phyloP scores from a whole-genome alignment of 2,113 vertebrate genomes.

The Ascaphus truei region DNA sequence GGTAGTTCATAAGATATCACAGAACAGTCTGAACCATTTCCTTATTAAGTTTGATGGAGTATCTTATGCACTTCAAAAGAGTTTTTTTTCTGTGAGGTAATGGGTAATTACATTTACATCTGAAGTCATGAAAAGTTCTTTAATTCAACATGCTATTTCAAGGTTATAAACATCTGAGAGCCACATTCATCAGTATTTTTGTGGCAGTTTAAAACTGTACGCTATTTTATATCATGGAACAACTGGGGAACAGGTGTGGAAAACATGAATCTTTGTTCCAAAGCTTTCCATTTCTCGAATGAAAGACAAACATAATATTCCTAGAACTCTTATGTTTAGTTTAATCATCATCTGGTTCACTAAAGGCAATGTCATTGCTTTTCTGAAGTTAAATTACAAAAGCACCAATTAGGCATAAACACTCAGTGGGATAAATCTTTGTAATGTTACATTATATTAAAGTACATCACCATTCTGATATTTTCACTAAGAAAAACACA shows the following conservation, averaged over 20 bases:
- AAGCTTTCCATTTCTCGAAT: not conserved
- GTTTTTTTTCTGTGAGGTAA: conserved; percentile 28
- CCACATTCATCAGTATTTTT: not conserved
- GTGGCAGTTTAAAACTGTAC: not conserved
- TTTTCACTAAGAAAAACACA: too few relatives aligned
- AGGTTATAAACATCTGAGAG: not conserved
- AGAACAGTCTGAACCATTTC: conserved; percentile 11
- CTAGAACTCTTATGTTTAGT: too few relatives aligned
- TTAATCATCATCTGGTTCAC: too few relatives aligned
- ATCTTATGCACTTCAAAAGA: conserved; percentile 1
- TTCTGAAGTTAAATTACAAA: too few relatives aligned
- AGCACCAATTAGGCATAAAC: too few relatives aligned
- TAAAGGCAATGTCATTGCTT: too few relatives aligned
- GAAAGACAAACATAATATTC: not conserved
- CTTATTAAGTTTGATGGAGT: conserved; percentile 17
- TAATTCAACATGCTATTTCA: not conserved
- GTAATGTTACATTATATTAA: too few relatives aligned
- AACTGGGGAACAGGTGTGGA: conserved; percentile 21
- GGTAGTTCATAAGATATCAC: not conserved
- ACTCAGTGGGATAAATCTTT: too few relatives aligned
- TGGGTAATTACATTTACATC: conserved; percentile 19
- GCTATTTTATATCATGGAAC: not conserved
- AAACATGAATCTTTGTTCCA: not conserved
- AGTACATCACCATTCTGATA: too few relatives aligned
- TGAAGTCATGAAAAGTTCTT: not conserved